Percentiles rank a stretch among this genome's conserved stretches.
Evolutionary conservation across 1,140 invertebrate genomes (phyloP).

Genomic region (Oedothorax gibbosus): DNA sequence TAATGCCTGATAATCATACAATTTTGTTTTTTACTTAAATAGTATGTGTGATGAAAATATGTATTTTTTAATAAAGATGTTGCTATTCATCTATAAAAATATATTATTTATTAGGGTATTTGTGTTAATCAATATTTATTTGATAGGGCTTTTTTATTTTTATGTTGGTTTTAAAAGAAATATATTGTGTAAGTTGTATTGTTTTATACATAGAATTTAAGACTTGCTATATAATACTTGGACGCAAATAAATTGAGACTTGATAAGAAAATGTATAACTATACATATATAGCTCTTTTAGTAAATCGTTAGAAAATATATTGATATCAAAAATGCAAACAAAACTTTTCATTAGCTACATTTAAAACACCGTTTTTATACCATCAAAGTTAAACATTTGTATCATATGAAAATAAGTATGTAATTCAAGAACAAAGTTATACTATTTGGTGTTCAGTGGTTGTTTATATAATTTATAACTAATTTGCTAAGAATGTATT

Average conservation of each 20-base stretch:
- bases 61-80: conserved; percentile 39
- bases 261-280: background rate
- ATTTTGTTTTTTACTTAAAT: conserved; percentile 24
- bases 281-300: too few species aligned
- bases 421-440: too few species aligned
- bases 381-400: too few species aligned
- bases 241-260: background rate
- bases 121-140: conserved; percentile 39
- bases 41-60: background rate
- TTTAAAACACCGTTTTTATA: too few species aligned
- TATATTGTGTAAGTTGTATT: conserved; percentile 19
- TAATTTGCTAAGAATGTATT: too few species aligned
- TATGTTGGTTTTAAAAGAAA: conserved; percentile 16
- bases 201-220: conserved; percentile 6
- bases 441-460: too few species aligned
- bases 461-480: too few species aligned
- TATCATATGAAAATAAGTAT: too few species aligned
- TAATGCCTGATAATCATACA: conserved; percentile 25
- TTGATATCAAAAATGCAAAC: too few species aligned
- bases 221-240: background rate
- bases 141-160: background rate
- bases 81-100: conserved; percentile 56
- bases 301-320: too few species aligned
- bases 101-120: conserved; percentile 50
- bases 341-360: too few species aligned